phyloP scores from a whole-genome alignment of 2,888 invertebrate genomes.

The Andricus curvator region DNA sequence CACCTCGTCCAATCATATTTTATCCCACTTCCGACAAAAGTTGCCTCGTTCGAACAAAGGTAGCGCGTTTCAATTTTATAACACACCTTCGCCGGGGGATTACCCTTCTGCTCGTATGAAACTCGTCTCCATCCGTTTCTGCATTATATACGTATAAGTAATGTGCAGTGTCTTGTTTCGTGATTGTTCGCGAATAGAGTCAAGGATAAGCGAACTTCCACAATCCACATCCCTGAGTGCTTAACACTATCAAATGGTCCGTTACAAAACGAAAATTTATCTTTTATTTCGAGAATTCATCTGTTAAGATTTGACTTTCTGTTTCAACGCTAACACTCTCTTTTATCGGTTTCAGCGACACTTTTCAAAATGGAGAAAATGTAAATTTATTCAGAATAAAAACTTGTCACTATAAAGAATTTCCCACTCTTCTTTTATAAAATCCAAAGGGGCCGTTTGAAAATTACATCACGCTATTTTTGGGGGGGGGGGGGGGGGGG shows the following conservation, averaged over 20 bases:
- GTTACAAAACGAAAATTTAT: neutral
- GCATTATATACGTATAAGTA: conserved; percentile 40
- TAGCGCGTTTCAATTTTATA: conserved; percentile 70
- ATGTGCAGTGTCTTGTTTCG: conserved; percentile 14
- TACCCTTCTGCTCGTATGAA: conserved; percentile 24
- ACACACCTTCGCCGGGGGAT: conserved; percentile 53
- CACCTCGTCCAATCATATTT: conserved; percentile 38
- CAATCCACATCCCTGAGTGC: neutral
- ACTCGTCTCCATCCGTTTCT: conserved; percentile 34
- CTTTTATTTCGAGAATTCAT: neutral
- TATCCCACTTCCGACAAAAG: conserved; percentile 31
- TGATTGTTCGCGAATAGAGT: conserved; percentile 10
- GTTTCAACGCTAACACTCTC: neutral
- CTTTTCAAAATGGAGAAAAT: too few relatives aligned
- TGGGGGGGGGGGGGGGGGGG: too few relatives aligned
- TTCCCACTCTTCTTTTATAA: neutral
- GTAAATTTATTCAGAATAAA: neutral
- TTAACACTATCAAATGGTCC: neutral
- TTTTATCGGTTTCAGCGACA: too few relatives aligned
- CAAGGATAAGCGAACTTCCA: neutral
- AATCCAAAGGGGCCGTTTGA: neutral
- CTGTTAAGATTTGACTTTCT: neutral
- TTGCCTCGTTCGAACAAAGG: conserved; percentile 59
- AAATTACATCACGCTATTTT: too few relatives aligned
- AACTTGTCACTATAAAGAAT: neutral